Evolutionary conservation across 2,113 vertebrate species (phyloP).

Genomic region (Corynorhinus townsendii): DNA sequence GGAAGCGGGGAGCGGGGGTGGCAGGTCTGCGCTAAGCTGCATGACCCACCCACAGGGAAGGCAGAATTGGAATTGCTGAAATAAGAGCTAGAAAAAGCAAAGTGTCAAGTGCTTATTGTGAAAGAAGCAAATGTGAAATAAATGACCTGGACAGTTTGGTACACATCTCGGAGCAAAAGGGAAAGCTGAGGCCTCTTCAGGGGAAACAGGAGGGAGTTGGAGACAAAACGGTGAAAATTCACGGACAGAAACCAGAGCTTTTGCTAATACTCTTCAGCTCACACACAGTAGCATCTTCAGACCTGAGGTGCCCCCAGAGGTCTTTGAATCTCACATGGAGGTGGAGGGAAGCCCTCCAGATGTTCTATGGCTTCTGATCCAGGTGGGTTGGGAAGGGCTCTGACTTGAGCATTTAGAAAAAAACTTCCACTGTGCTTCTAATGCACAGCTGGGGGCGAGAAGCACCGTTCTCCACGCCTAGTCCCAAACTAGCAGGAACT

Average conservation of each 20-base stretch:
- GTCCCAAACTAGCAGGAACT: too few relatives aligned
- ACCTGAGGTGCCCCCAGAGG: background rate
- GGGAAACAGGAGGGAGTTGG: background rate
- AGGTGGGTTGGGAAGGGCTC: background rate
- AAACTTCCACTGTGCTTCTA: background rate
- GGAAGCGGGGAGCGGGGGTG: rapidly evolving
- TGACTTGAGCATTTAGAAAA: background rate
- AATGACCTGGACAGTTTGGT: background rate
- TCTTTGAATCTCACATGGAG: background rate
- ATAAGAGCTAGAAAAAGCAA: background rate
- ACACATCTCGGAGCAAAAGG: background rate
- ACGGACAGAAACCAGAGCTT: background rate
- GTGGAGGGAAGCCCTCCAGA: background rate
- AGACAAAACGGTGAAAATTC: background rate
- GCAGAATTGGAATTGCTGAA: background rate
- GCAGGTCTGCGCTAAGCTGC: background rate
- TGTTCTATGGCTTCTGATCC: background rate
- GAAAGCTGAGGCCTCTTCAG: background rate
- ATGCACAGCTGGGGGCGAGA: background rate
- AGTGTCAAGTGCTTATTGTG: background rate
- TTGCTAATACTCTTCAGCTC: too few relatives aligned
- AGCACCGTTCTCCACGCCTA: rapidly evolving
- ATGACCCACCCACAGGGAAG: background rate
- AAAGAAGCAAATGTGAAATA: background rate
- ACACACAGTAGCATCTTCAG: background rate